Conservation (phyloP, 2,888 invertebrate genomes). For the Heliconius ethilla region DNA sequence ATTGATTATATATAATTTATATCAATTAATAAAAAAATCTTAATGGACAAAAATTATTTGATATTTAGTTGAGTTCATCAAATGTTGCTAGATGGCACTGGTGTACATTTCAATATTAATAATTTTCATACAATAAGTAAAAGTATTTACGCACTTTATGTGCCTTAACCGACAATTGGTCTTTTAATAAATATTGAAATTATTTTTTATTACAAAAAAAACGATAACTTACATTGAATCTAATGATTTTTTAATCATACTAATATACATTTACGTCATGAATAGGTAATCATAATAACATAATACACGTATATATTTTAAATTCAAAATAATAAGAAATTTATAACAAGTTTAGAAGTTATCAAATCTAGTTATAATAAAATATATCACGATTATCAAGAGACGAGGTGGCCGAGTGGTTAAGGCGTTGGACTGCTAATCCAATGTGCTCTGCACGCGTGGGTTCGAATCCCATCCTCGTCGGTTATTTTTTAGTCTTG, state of each 20-base stretch:
- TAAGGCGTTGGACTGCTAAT: constrained; percentile 94
- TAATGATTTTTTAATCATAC: background rate
- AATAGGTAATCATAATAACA: background rate
- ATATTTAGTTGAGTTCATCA: background rate
- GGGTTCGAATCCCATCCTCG: constrained; percentile 92
- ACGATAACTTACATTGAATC: background rate
- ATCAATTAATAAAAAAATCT: background rate
- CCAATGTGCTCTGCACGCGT: constrained; percentile 93
- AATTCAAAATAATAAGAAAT: background rate
- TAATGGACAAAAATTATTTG: background rate
- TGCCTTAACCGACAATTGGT: background rate
- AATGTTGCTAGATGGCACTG: constrained; percentile 1
- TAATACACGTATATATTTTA: background rate
- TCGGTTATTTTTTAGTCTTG: constrained; percentile 70
- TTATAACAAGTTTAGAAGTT: background rate
- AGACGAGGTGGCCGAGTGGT: constrained; percentile 93
- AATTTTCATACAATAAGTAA: background rate
- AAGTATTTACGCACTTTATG: background rate
- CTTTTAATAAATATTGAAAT: background rate
- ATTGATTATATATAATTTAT: background rate
- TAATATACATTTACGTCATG: background rate
- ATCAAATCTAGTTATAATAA: constrained; percentile 36
- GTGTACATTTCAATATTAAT: background rate
- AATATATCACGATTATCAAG: constrained; percentile 52
- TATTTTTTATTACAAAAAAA: background rate